Percentiles rank a stretch among this genome's conserved stretches.
Evolutionary conservation across 2,888 invertebrate species (phyloP).

Genomic region (Eugnorisma glareosa): DNA sequence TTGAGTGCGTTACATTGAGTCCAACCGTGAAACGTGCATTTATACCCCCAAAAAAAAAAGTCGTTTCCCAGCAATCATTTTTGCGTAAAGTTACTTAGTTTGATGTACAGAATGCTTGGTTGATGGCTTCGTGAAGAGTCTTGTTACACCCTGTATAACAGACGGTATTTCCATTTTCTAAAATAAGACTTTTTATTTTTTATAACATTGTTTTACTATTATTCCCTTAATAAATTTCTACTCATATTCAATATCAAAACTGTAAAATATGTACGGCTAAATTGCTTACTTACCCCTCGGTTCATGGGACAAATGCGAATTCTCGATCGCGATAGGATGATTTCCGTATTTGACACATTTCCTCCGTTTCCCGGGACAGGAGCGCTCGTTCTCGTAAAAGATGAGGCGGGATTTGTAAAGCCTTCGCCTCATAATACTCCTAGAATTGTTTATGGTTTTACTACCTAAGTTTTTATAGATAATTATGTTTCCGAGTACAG

Average conservation of each 20-base stretch:
- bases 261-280: conserved; percentile 19
- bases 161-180: neutral
- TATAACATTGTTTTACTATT: neutral
- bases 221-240: neutral
- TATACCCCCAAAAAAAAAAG: too few species aligned
- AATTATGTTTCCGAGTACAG: conserved; percentile 5
- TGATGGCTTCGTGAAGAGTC: too few species aligned
- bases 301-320: conserved; percentile 59
- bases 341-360: conserved; percentile 68
- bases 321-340: conserved; percentile 64
- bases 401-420: conserved; percentile 49
- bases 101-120: too few species aligned
- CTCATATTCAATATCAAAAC: conserved; percentile 9
- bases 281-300: conserved; percentile 32
- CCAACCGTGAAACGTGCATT: too few species aligned
- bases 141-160: too few species aligned
- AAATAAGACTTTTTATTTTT: neutral
- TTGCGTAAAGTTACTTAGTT: too few species aligned
- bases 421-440: conserved; percentile 30
- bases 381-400: conserved; percentile 47
- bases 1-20: too few species aligned
- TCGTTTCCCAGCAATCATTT: too few species aligned
- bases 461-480: conserved; percentile 29
- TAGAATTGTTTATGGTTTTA: conserved; percentile 51
- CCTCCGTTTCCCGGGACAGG: conserved; percentile 56